phyloP scores from a whole-genome alignment of 2,888 invertebrate species.

The Zelleria hepariella region DNA sequence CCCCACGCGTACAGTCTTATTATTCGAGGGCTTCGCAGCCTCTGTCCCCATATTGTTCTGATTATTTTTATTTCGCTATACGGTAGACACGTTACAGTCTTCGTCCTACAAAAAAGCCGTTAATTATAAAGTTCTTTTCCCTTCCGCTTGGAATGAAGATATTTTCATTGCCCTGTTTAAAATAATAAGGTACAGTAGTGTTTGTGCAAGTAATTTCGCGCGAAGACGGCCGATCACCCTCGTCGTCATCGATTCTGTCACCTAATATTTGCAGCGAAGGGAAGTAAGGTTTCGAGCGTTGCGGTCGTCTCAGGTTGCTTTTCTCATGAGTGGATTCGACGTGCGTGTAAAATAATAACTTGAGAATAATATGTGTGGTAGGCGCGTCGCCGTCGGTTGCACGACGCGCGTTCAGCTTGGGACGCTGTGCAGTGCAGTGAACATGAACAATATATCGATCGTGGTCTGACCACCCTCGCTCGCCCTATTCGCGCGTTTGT shows the following conservation, averaged over 20 bases:
- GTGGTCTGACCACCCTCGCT: slow-evolving; percentile 34
- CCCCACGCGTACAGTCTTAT: slow-evolving; percentile 70
- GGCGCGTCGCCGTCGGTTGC: slow-evolving; percentile 51
- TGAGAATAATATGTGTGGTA: slow-evolving; percentile 57
- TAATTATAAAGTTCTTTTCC: slow-evolving; percentile 23
- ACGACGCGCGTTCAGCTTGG: slow-evolving; percentile 32
- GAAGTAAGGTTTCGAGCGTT: slow-evolving; percentile 71
- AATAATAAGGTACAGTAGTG: slow-evolving; percentile 6
- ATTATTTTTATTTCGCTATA: slow-evolving; percentile 57
- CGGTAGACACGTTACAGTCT: slow-evolving; percentile 43
- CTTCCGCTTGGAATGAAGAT: slow-evolving; percentile 13
- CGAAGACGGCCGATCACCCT: slow-evolving; percentile 44
- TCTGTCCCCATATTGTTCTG: slow-evolving; percentile 68
- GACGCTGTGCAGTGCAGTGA: slow-evolving; percentile 44
- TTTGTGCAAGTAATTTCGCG: slow-evolving; percentile 43
- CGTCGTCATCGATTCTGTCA: slow-evolving; percentile 53
- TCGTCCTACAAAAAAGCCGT: slow-evolving; percentile 26
- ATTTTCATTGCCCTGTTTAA: slow-evolving; percentile 10
- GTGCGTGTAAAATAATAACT: slow-evolving; percentile 70
- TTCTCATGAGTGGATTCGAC: slow-evolving; percentile 66
- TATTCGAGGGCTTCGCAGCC: slow-evolving; percentile 64
- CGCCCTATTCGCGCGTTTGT: slow-evolving; percentile 48
- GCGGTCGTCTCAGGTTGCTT: slow-evolving; percentile 71
- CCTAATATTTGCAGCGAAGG: slow-evolving; percentile 69
- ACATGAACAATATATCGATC: slow-evolving; percentile 63